Evolutionary conservation across 2,888 invertebrate species (phyloP).

Genomic region (Aleiodes alternator): DNA sequence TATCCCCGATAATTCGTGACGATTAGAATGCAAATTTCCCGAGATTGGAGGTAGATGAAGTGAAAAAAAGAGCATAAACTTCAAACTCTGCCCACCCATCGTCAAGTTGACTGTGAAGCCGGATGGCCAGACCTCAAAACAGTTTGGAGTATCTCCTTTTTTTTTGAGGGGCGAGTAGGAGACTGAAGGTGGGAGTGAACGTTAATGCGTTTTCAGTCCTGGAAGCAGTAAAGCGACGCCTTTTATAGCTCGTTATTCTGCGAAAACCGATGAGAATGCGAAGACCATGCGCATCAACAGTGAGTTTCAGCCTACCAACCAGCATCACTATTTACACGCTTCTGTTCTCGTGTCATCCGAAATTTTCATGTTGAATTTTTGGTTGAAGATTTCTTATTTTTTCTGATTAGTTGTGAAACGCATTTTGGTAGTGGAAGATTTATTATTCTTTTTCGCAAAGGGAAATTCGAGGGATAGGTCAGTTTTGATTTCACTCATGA

Average conservation of each 20-base stretch:
- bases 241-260: slow-evolving; percentile 66
- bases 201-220: slow-evolving; percentile 63
- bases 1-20: slow-evolving; percentile 43
- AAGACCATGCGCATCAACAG: slow-evolving; percentile 41
- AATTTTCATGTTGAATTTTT: no score
- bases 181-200: slow-evolving; percentile 34
- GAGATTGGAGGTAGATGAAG: no score
- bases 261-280: slow-evolving; percentile 62
- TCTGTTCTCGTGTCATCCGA: slow-evolving; percentile 15
- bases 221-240: slow-evolving; percentile 63
- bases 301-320: background rate
- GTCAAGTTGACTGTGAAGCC: slow-evolving; percentile 35
- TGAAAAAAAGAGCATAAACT: slow-evolving; percentile 17
- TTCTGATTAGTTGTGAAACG: no score
- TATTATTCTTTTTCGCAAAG: background rate
- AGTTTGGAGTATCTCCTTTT: slow-evolving; percentile 30
- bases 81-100: slow-evolving; percentile 35
- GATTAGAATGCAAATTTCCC: slow-evolving; percentile 63
- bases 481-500: no score
- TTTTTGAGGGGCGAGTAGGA: slow-evolving; percentile 22
- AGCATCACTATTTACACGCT: slow-evolving; percentile 46
- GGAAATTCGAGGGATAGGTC: no score
- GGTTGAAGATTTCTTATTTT: no score
- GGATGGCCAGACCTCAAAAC: slow-evolving; percentile 53
- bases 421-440: background rate